Percentiles rank a stretch among this genome's conserved stretches.
Conservation (phyloP, 2,888 invertebrate genomes). For the Nomada ferruginata region DNA sequence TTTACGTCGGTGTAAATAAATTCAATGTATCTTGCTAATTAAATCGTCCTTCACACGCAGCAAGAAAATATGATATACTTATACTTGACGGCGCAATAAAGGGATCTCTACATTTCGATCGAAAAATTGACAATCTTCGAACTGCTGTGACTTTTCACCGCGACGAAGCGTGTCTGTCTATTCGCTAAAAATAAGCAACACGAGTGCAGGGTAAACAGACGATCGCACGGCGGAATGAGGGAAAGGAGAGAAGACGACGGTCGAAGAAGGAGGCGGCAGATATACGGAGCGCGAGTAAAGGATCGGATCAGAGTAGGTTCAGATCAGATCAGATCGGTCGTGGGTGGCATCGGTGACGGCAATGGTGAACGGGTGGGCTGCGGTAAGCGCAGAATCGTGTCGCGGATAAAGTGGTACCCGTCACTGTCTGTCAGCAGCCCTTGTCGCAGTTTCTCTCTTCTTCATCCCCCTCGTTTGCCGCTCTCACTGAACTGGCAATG, state of each 20-base stretch:
- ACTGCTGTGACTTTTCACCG: too few relatives aligned
- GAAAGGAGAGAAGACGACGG: slow-evolving; percentile 32
- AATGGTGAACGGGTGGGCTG: slow-evolving; percentile 79
- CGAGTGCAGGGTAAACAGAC: slow-evolving; percentile 44
- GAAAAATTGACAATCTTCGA: too few relatives aligned
- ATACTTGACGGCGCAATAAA: too few relatives aligned
- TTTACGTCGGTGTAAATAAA: background rate
- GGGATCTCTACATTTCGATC: too few relatives aligned
- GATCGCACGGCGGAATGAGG: slow-evolving; percentile 24
- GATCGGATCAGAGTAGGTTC: slow-evolving; percentile 71
- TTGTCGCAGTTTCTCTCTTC: slow-evolving; percentile 72
- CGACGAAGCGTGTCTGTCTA: slow-evolving; percentile 36
- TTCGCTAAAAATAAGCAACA: slow-evolving; percentile 58
- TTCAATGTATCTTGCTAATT: too few relatives aligned
- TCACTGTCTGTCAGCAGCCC: slow-evolving; percentile 81
- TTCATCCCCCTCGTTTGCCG: slow-evolving; percentile 61
- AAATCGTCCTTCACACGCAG: too few relatives aligned
- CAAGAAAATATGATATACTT: too few relatives aligned
- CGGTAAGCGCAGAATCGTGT: slow-evolving; percentile 83
- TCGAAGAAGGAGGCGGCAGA: slow-evolving; percentile 54
- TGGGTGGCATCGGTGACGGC: slow-evolving; percentile 71
- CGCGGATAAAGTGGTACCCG: slow-evolving; percentile 82
- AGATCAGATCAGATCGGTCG: slow-evolving; percentile 78
- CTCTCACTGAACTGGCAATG: slow-evolving; percentile 45
- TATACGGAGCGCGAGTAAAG: slow-evolving; percentile 61